A percentile compares a stretch with the other conserved stretches of the same genome.
Conservation (phyloP, 2,888 invertebrate species). For the Polia nebulosa region DNA sequence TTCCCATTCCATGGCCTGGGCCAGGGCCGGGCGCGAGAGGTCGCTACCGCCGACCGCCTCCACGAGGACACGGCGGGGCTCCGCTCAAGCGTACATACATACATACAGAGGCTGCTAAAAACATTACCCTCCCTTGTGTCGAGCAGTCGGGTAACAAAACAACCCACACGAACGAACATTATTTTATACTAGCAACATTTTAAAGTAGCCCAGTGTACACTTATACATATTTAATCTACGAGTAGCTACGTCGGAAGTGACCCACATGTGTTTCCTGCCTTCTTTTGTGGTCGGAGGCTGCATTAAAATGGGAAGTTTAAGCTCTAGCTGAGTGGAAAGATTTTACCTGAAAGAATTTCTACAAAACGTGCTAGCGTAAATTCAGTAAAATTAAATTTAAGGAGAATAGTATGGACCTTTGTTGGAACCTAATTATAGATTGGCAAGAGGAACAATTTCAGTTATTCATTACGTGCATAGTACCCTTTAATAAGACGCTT, state of each 20-base stretch:
- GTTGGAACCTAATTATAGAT: neutral
- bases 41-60: too few species aligned
- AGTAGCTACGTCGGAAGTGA: constrained; percentile 36
- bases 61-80: too few species aligned
- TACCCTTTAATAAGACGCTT: too few species aligned
- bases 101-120: too few species aligned
- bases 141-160: too few species aligned
- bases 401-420: neutral
- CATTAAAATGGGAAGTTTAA: constrained; percentile 24
- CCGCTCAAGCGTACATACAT: too few species aligned
- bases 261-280: constrained; percentile 38
- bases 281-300: constrained; percentile 43
- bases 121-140: too few species aligned
- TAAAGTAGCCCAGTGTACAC: constrained; percentile 11
- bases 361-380: neutral
- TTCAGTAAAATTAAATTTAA: neutral
- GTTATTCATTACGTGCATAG: too few species aligned
- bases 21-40: too few species aligned
- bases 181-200: neutral
- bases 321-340: constrained; percentile 20
- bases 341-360: constrained; percentile 15
- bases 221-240: constrained; percentile 52
- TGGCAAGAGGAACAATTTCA: neutral
- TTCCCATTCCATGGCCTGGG: too few species aligned
- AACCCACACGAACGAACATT: neutral